A percentile compares a stretch with the other conserved stretches of the same genome.
These are phyloP conservation scores for Myopa testacea DNA, from an alignment of 2,888 invertebrate genomes.

Conservation along the genomic window DNA sequence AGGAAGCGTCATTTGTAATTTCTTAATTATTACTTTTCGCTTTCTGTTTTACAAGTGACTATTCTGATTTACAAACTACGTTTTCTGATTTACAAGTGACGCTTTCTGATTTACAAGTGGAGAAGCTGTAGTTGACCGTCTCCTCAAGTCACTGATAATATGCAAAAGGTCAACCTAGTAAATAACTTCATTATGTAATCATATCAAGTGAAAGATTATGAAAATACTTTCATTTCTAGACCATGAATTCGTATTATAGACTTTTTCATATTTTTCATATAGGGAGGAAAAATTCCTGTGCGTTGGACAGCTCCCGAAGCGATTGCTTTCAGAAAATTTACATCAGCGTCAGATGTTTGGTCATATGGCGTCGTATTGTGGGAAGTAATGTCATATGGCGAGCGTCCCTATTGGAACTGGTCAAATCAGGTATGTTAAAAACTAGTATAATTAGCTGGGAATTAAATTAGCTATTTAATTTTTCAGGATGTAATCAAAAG, in stretches of 20 bases:
- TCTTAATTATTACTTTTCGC: too few species aligned
- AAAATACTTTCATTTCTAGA: neutral
- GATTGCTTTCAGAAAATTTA: constrained; percentile 98
- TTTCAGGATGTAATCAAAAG: constrained; percentile 95
- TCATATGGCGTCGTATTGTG: constrained; percentile 99
- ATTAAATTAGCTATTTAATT: neutral
- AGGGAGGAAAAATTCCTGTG: constrained; percentile 97
- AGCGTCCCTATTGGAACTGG: constrained; percentile 99
- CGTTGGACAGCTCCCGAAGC: constrained; percentile 99
- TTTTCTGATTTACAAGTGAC: too few species aligned
- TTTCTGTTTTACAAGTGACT: too few species aligned
- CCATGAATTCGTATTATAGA: too few species aligned
- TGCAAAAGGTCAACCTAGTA: too few species aligned
- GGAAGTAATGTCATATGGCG: constrained; percentile 99
- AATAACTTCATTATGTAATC: too few species aligned
- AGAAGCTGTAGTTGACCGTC: too few species aligned
- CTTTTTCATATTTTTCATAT: neutral
- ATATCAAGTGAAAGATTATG: too few species aligned
- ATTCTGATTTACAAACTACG: too few species aligned
- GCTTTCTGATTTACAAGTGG: too few species aligned
- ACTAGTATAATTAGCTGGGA: neutral
- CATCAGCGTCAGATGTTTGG: constrained; percentile 99
- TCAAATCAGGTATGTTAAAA: constrained; percentile 71
- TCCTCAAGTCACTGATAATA: too few species aligned
- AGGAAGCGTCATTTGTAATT: too few species aligned